Conservation (phyloP, 2,888 invertebrate genomes). For the Galerucella nymphaeae region DNA sequence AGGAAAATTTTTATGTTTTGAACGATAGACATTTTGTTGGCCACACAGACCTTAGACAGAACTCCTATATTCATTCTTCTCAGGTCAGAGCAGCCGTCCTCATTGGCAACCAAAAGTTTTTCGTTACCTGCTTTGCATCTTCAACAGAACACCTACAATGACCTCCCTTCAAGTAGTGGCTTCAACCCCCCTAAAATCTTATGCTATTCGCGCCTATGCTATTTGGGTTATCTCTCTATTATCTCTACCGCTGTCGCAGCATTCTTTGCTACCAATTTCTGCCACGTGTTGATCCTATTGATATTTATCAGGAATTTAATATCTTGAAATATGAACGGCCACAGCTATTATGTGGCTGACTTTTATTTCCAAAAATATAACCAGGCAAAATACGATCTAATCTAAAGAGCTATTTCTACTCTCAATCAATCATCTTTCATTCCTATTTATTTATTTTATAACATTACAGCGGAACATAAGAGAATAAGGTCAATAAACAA, state of each 20-base stretch:
- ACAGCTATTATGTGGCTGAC: not conserved
- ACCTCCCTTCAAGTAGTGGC: no score
- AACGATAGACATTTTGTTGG: no score
- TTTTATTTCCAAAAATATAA: slow-evolving; percentile 13
- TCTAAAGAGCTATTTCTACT: slow-evolving; percentile 30
- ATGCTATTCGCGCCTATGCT: no score
- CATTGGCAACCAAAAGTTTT: no score
- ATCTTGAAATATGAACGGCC: slow-evolving; percentile 1
- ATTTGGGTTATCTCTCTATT: not conserved
- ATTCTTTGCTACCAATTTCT: not conserved
- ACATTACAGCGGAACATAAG: slow-evolving; percentile 24
- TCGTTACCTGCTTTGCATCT: no score
- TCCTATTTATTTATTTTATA: slow-evolving; percentile 36
- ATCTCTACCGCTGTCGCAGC: not conserved
- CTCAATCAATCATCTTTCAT: slow-evolving; percentile 36
- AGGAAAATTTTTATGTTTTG: no score
- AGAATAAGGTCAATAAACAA: slow-evolving; percentile 36
- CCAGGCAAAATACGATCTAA: slow-evolving; percentile 20
- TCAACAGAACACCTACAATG: no score
- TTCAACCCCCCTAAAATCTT: no score
- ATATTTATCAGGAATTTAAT: slow-evolving; percentile 5
- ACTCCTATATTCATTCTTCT: no score
- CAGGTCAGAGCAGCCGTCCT: no score
- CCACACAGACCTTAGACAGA: no score
- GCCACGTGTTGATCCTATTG: not conserved